Evolutionary conservation across 2,113 vertebrate species (phyloP), one percentile per base, ranked within the genome.

Genomic region (Rhegmatorhina hoffmannsi): DNA sequence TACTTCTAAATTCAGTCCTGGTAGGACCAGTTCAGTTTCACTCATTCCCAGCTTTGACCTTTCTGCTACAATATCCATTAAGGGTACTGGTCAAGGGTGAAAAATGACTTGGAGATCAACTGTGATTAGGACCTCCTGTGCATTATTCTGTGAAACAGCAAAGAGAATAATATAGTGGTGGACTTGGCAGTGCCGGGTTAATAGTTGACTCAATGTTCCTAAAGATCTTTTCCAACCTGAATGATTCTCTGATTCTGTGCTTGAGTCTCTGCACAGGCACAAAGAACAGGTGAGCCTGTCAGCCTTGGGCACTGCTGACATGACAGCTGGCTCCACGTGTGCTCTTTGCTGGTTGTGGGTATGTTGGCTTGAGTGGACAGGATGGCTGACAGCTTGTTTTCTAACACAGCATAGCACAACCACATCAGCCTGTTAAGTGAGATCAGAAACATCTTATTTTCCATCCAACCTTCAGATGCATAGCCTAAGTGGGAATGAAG

Each of bases 231-330:
- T 44, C 69, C 62, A 63, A 1, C 31, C 26, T 36, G 49, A n/a
- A 29, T 0, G 0, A 12, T 62, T 75, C 34, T 0, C 0, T 80
- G 60, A 34, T 49, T 68, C 53, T 86, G 21, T 56, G 55, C 7
- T 11, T 50, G 40, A 50, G 11, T 44, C 6, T 33, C 1, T 21
- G 44, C 76, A 40, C 9, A 34, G 52, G 13, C 66, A 38, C 36
- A 50, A 46, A 36, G 38, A 29, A 28, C 10, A 44, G 68, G 25
- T 36, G 86, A 60, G 12, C 5, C 63, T 44, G 56, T 36, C 31
- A 66, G 21, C 69, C 60, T 49, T 52, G 64, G 59, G 29, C 59
- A 17, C 55, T 47, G 63, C 29, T 89, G 60, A 18, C 31, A 1
- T 36, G 40, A 26, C 31, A 36, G 26, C 49, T 33, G 52, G 17